Conservation (phyloP, 2,888 invertebrate species). For the Ormyrus nitidulus region DNA sequence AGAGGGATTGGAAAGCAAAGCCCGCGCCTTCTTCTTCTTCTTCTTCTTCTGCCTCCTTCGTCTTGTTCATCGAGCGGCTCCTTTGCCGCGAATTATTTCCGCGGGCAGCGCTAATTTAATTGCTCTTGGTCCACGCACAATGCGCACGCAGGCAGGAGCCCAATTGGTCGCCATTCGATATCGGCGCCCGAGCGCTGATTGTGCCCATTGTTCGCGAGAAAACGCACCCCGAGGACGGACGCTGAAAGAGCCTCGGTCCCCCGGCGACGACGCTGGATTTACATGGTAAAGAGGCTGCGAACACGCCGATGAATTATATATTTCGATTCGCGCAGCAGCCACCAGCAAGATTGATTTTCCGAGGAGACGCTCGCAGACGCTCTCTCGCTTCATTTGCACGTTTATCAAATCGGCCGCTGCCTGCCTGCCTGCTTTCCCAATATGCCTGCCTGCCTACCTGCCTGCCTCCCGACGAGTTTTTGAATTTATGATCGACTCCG, state of each 20-base stretch:
- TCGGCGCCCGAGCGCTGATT: constrained; percentile 71
- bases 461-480: too few relatives aligned
- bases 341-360: constrained; percentile 9
- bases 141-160: not conserved
- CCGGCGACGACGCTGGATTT: constrained; percentile 4
- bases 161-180: constrained; percentile 66
- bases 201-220: constrained; percentile 69
- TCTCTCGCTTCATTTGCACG: constrained; percentile 21
- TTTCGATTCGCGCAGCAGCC: constrained; percentile 1
- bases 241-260: not conserved
- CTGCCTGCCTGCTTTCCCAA: too few relatives aligned
- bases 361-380: not conserved
- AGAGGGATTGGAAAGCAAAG: constrained; percentile 46
- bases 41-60: not conserved
- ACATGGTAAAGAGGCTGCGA: constrained; percentile 22
- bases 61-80: not conserved
- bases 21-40: constrained; percentile 4
- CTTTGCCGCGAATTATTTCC: constrained; percentile 7
- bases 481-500: too few relatives aligned
- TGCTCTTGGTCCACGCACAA: too few relatives aligned
- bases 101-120: not conserved
- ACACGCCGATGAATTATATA: constrained; percentile 39
- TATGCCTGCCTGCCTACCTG: too few relatives aligned
- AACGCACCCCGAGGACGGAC: not conserved
- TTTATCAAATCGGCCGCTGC: not conserved